Evolutionary conservation across 1,140 invertebrate species (phyloP).

Genomic region (Tribolium castaneum): DNA sequence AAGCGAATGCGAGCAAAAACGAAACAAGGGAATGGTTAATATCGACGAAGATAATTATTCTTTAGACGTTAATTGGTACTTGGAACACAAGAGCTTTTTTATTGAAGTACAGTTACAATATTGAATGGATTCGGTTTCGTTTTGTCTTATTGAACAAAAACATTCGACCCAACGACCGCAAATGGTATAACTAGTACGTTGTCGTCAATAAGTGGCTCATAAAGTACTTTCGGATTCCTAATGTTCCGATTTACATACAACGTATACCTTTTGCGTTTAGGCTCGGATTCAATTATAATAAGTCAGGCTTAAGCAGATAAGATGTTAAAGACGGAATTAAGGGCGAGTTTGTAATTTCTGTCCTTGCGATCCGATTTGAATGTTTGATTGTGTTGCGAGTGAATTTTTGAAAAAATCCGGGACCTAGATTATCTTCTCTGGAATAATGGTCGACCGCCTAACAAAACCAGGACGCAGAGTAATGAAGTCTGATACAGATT

Average conservation of each 20-base stretch:
- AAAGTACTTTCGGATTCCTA: conserved; percentile 15
- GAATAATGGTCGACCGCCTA: conserved; percentile 20
- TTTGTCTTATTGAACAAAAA: not conserved
- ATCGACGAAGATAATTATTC: conserved; percentile 27
- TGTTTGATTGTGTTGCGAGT: no score
- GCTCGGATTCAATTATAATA: conserved; percentile 7
- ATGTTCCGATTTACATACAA: conserved; percentile 19
- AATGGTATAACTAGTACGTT: conserved; percentile 1
- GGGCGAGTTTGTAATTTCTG: not conserved
- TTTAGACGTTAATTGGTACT: conserved; percentile 13
- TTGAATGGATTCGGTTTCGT: not conserved
- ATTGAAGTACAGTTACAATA: not conserved
- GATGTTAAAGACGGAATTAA: not conserved
- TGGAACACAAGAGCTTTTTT: not conserved
- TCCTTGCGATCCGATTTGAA: not conserved
- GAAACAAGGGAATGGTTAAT: conserved; percentile 16
- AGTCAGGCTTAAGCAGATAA: not conserved
- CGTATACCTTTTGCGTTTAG: conserved; percentile 5
- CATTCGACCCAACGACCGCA: not conserved
- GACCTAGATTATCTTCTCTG: not conserved
- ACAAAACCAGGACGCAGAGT: conserved; percentile 34
- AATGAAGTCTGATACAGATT: conserved; percentile 42
- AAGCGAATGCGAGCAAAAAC: conserved; percentile 18
- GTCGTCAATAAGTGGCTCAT: not conserved
- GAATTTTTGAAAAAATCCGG: not conserved